Conservation (phyloP, 1,140 invertebrate genomes). For the Augochlora pura region DNA sequence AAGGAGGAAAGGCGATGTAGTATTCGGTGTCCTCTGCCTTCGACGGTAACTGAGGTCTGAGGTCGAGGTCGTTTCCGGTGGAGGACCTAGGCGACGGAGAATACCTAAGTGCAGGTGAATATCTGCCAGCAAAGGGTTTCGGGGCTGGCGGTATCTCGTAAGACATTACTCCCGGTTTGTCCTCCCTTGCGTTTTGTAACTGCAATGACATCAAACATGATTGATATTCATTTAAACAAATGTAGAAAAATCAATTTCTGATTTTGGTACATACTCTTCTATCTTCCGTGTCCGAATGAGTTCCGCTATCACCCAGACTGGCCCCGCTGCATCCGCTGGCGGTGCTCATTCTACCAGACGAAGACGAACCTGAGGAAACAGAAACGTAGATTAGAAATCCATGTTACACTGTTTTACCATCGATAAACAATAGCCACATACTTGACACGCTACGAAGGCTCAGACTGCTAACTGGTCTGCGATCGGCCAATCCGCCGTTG, state of each 20-base stretch:
- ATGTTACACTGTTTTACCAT: not conserved
- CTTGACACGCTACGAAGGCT: slow-evolving; percentile 87
- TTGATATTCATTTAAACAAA: too few relatives aligned
- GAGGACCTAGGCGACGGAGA: slow-evolving; percentile 63
- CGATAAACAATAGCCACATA: slow-evolving; percentile 62
- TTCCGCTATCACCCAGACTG: slow-evolving; percentile 90
- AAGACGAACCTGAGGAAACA: slow-evolving; percentile 83
- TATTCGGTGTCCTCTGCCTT: slow-evolving; percentile 70
- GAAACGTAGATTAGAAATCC: not conserved
- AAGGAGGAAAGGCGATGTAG: slow-evolving; percentile 81
- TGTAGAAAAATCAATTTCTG: not conserved
- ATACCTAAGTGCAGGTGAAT: slow-evolving; percentile 64
- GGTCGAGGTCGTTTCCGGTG: slow-evolving; percentile 67
- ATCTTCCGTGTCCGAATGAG: slow-evolving; percentile 91
- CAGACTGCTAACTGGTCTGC: slow-evolving; percentile 86
- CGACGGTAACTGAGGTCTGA: slow-evolving; percentile 55
- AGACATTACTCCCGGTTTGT: slow-evolving; percentile 70
- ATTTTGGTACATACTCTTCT: slow-evolving; percentile 80
- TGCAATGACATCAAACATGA: slow-evolving; percentile 19
- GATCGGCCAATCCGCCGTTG: slow-evolving; percentile 71
- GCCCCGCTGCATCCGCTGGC: slow-evolving; percentile 87
- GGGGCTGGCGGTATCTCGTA: slow-evolving; percentile 79
- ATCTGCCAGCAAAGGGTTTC: slow-evolving; percentile 73
- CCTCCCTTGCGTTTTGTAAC: slow-evolving; percentile 70
- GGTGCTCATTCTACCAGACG: slow-evolving; percentile 89